Percentiles rank a stretch among this genome's conserved stretches.
Evolutionary conservation across 2,113 vertebrate species (phyloP).

Genomic region (Acinonyx jubatus): DNA sequence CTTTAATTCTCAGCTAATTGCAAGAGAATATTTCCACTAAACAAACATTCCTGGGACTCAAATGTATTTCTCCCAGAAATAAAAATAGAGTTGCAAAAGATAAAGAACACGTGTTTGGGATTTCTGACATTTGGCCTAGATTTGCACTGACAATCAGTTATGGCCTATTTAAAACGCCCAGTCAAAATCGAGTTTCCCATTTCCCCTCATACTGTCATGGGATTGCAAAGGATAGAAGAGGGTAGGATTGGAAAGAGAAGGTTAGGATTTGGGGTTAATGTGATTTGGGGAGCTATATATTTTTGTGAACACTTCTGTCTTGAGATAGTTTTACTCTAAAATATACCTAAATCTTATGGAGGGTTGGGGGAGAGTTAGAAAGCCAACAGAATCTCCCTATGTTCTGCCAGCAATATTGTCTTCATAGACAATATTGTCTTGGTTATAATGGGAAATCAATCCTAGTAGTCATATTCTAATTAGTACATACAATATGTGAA

Average conservation of each 20-base stretch:
- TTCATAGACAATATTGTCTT: not conserved
- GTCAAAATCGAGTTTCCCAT: not conserved
- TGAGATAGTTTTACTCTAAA: slow-evolving; percentile 6
- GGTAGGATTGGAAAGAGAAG: not conserved
- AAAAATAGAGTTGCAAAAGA: not conserved
- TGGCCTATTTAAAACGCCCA: not conserved
- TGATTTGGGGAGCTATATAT: not conserved
- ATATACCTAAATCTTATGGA: not conserved
- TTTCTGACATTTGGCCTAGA: not conserved
- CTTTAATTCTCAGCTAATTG: slow-evolving; percentile 47
- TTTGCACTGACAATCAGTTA: not conserved
- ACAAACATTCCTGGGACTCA: slow-evolving; percentile 18
- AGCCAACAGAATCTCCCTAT: not conserved
- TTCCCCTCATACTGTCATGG: not conserved
- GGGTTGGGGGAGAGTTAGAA: not conserved
- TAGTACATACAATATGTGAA: not conserved
- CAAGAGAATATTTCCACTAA: not conserved
- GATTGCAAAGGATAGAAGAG: not conserved
- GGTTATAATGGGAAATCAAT: not conserved
- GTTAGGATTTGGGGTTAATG: not conserved
- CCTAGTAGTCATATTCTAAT: not conserved
- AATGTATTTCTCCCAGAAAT: not conserved
- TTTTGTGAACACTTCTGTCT: not conserved
- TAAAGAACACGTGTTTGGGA: not conserved
- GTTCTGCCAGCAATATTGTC: not conserved